Base-by-base conservation (phyloP, 2,797 vertebrate species). In the Lophius americanus region DNA sequence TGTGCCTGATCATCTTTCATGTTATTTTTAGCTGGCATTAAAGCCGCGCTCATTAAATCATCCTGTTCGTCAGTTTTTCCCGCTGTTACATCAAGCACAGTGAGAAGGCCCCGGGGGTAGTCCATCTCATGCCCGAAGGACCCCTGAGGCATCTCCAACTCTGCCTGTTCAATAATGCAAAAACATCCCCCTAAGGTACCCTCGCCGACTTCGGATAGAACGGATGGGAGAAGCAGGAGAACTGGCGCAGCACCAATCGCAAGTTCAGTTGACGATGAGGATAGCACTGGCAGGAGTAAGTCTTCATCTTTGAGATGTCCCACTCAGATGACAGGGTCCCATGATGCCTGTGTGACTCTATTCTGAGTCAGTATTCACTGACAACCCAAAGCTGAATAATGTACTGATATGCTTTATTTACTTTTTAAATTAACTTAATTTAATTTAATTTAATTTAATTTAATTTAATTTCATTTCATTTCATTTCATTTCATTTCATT, bases 81-180 rank as follows among this genome's bases (percentile, higher is more conserved):
- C 70, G 68, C 54, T 62, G 71, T 85, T 78, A 82, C 87, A 84
- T 85, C 79, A 90, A 89, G 86, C 76, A 23, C 77, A 65, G 46
- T 53, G 75, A 89, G 69, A 32, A 60, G 71, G 87, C 91, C 91
- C 86, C 83, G 78, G 86, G 88, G 87, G 83, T 87, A 78, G 79
- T 90, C 79, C 88, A 73, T 81, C 79, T 82, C 73, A 61, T 67
- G 91, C 90, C 89, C 37, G 60, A 83, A 90, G 89, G 87, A 85
- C 82, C 86, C 90, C 80, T 61, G 81, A 89, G 90, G 90, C 88
- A 74, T 81, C 75, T 66, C 79, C 73, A 88, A 79, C 77, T 78
- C 73, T 85, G 66, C 84, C 83, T 86, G 83, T 87, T 92, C 83
- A 91, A 91, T 92, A 91, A 92, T 92, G 88, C 85, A 92, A 82